Base-by-base conservation (phyloP, 1,140 invertebrate species). In the Conus betulinus region DNA sequence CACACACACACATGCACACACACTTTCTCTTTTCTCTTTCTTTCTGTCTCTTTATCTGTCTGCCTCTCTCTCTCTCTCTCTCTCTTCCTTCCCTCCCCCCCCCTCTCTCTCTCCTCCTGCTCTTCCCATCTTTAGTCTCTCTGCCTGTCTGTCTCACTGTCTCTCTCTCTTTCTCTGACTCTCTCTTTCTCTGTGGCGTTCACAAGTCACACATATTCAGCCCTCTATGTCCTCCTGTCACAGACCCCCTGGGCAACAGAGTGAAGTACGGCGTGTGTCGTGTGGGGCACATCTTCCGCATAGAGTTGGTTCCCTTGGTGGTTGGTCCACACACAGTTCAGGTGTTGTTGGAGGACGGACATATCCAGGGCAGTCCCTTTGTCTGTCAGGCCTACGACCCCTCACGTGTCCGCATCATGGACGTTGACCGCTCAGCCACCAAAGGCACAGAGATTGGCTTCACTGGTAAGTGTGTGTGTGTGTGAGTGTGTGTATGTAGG, bases 301-400 rank as follows among this genome's bases (percentile, higher is more conserved):
- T 99, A 67, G 98, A 98, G 94, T 99, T 99, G 95, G 97, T 97
- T 79, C 98, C 98, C 11, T 97, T 97, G 85, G 98, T 99, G 96
- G 98, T 98, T 23, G 97, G 97, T 15, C 96, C 95, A 5, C 96
- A 97, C 91, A 96, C 95, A 52, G 95, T 97, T 53, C 94, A 92
- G 52, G 89, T 92, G 23, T 74, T 86, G 39, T 90, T 92, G 83
- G 91, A 87, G n/a, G 95, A 96, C 13, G 95, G 96, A 79, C 93
- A 96, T 5, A 96, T 97, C 51, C 96, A 95, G 87, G 96, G 96
- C 17, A 96, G 97, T 90, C 96, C 96, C 6, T 96, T 96, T 91
- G 97, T 97, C 3, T 96, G 98, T 6, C 97, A 98, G 93, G 98
- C 97, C 0, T 98, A 98, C 88, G 98, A 99, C 95, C 97, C 98